Base-by-base conservation (phyloP, 2,113 vertebrate species). In the Plecturocebus donacophilus region DNA sequence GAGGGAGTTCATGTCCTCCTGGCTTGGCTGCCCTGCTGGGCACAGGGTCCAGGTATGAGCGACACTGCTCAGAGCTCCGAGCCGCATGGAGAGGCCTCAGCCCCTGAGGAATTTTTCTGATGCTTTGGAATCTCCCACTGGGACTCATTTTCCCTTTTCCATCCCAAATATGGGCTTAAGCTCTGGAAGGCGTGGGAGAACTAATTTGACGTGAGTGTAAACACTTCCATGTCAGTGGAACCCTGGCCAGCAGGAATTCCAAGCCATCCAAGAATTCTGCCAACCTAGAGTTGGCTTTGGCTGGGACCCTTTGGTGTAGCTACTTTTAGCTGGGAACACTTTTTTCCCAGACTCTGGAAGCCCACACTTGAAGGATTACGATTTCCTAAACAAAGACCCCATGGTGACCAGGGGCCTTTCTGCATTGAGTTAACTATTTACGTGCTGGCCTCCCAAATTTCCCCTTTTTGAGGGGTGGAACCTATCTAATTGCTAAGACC, bases 281-380 rank as follows among this genome's bases (percentile, higher is more conserved):
- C 94, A 98, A 97, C 98, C 97, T 96, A 54, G 75, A 97, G 94
- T 68, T 98, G 91, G 84, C 97, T 98, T 98, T 97, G 98, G 98
- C 98, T 98, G 98, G 96, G 98, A 98, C 98, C 97, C 97, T 98
- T 97, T 95, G 97, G 76, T 98, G 98, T 73, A 96, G 98, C 98
- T 98, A 98, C 98, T 99, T 99, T 98, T 98, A 99, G 98, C 98
- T 97, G 97, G 97, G 98, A 98, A 98, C 97, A 98, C 98, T 97
- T 98, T 64, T 99, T 98, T 98, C 95, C 94, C 97, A 97, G 98
- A 97, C 96, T 92, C 80, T 92, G 10, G 75, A 94, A 96, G 84
- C 61, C 61, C 82, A 61, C 35, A 64, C 71, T 95, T 91, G 61
- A 75, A 91, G 81, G 73, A 64, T 70, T 45, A 38, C 0, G 1